Evolutionary conservation across 2,113 vertebrate genomes (phyloP).

Genomic region (Proterorhinus semilunaris): DNA sequence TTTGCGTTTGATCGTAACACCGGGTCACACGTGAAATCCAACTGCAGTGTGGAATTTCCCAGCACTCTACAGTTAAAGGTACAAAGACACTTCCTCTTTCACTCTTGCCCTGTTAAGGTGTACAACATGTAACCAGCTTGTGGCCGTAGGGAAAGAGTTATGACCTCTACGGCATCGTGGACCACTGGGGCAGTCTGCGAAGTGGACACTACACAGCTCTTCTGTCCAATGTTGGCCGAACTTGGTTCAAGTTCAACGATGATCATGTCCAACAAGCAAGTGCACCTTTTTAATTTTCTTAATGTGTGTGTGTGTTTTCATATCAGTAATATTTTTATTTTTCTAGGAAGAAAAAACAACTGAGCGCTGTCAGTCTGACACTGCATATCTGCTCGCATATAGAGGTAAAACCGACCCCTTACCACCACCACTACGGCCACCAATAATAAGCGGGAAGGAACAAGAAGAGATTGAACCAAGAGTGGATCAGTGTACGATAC

Average conservation of each 20-base stretch:
- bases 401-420: not conserved
- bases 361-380: not conserved
- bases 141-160: constrained; percentile 48
- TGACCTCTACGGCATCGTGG: constrained; percentile 65
- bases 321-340: not conserved
- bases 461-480: no score
- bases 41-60: constrained; percentile 39
- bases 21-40: constrained; percentile 47
- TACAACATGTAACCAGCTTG: not conserved
- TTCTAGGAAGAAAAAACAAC: not conserved
- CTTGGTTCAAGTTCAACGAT: constrained; percentile 71
- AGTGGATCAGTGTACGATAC: no score
- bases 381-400: not conserved
- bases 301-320: not conserved
- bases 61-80: constrained; percentile 4
- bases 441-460: no score
- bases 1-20: constrained; percentile 45
- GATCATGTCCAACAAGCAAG: constrained; percentile 47
- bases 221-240: constrained; percentile 58
- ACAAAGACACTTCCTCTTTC: not conserved
- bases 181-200: constrained; percentile 60
- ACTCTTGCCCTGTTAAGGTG: not conserved
- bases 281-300: no score
- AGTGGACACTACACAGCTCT: constrained; percentile 72
- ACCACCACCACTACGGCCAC: no score